phyloP scores from a whole-genome alignment of 1,140 invertebrate species.

The Cardiocondyla obscurior region DNA sequence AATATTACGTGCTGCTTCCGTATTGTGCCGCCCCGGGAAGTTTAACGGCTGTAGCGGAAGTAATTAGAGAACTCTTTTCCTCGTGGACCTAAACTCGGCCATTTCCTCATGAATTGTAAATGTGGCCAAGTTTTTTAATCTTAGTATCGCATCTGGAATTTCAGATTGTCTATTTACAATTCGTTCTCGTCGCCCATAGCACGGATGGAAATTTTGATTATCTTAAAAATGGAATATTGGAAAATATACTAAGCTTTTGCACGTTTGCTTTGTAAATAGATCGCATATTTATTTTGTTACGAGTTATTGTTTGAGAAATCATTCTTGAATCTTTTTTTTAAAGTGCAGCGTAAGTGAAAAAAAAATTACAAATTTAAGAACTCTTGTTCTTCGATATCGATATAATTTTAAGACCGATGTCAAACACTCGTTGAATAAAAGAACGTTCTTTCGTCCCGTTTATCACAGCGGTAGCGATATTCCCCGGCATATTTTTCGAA shows the following conservation, averaged over 20 bases:
- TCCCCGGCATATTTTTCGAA: conserved; percentile 7
- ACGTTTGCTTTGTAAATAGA: neutral
- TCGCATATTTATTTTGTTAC: neutral
- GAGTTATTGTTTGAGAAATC: neutral
- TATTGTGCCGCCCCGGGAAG: conserved; percentile 11
- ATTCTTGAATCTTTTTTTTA: neutral
- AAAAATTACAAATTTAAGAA: neutral
- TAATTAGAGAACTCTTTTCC: conserved; percentile 63
- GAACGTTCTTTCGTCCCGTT: neutral
- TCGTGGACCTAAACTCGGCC: neutral
- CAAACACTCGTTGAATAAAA: conserved; percentile 26
- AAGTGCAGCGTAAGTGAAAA: no score
- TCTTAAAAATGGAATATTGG: neutral
- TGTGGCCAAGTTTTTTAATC: conserved; percentile 59
- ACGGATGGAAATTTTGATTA: conserved; percentile 11
- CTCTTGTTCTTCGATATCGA: no score
- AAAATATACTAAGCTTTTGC: neutral
- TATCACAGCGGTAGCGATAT: neutral
- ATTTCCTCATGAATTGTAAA: conserved; percentile 54
- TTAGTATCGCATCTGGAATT: conserved; percentile 33
- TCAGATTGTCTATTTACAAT: conserved; percentile 55
- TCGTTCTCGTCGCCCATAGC: neutral
- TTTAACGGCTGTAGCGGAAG: conserved; percentile 42
- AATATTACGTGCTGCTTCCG: conserved; percentile 30
- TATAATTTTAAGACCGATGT: neutral